Percentiles rank a stretch among this genome's conserved stretches.
Conservation (phyloP, 1,140 invertebrate species). For the Drosophila lini region DNA sequence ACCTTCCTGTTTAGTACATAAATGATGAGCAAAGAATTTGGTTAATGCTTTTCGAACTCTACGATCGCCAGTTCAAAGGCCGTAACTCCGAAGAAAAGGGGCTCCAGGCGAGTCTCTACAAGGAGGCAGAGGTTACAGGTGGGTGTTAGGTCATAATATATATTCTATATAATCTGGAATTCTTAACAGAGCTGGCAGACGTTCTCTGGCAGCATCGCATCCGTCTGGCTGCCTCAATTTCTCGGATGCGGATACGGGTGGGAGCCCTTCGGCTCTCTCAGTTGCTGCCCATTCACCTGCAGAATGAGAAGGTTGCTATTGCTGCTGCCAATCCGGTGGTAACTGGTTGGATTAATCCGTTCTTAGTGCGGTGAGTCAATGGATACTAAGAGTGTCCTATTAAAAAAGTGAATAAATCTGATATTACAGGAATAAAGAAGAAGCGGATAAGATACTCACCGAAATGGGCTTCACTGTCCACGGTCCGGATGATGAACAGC, state of each 20-base stretch:
- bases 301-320: slow-evolving; percentile 87
- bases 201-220: slow-evolving; percentile 87
- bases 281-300: slow-evolving; percentile 88
- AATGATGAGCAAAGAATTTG: slow-evolving; percentile 85
- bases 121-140: slow-evolving; percentile 84
- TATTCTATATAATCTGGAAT: not conserved
- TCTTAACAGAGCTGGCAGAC: slow-evolving; percentile 85
- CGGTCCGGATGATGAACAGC: slow-evolving; percentile 65
- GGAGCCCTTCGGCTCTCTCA: slow-evolving; percentile 88
- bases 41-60: slow-evolving; percentile 88
- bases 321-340: slow-evolving; percentile 87
- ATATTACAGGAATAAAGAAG: slow-evolving; percentile 61
- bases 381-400: rapidly evolving
- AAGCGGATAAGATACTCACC: slow-evolving; percentile 59
- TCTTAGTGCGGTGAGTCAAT: slow-evolving; percentile 87
- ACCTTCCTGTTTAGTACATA: slow-evolving; percentile 36
- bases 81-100: slow-evolving; percentile 79
- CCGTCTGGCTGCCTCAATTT: slow-evolving; percentile 89
- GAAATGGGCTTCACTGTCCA: slow-evolving; percentile 76
- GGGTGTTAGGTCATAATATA: not conserved
- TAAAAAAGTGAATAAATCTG: too few relatives aligned
- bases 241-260: slow-evolving; percentile 89
- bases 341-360: slow-evolving; percentile 91
- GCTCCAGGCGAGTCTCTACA: slow-evolving; percentile 84
- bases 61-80: slow-evolving; percentile 86